These are phyloP conservation scores for Micropterix aruncella DNA, from an alignment of 2,888 invertebrate species.

Conservation along the genomic window DNA sequence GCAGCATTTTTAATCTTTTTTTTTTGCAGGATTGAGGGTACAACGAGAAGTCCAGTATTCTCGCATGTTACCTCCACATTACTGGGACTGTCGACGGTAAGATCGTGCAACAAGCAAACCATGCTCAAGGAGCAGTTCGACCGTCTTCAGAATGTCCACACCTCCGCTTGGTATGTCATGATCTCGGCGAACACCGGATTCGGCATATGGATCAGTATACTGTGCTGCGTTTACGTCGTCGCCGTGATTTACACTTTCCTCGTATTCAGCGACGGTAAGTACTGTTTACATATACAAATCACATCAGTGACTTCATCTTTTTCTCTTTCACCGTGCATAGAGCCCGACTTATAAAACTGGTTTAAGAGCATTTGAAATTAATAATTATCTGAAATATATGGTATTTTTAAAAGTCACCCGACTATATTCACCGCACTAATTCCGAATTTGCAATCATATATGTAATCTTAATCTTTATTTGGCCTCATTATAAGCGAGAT, in stretches of 20 bases:
- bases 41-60: conserved; percentile 69
- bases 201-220: conserved; percentile 48
- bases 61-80: conserved; percentile 68
- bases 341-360: no score
- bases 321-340: no score
- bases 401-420: no score
- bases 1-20: no score
- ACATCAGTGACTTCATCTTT: background rate
- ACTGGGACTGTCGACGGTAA: conserved; percentile 61
- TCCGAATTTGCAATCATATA: no score
- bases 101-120: conserved; percentile 52
- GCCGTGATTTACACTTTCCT: conserved; percentile 51
- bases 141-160: conserved; percentile 47
- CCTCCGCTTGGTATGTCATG: conserved; percentile 40
- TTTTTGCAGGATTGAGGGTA: conserved; percentile 29
- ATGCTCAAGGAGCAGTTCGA: conserved; percentile 57
- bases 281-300: no score
- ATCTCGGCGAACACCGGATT: conserved; percentile 45
- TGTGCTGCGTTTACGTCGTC: conserved; percentile 44
- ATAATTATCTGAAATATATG: no score
- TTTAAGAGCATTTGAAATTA: no score
- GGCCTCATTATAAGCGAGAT: no score
- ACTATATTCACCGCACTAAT: no score
- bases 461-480: no score
- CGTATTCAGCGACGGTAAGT: conserved; percentile 39